A percentile compares a stretch with the other conserved stretches of the same genome.
Evolutionary conservation across 2,113 vertebrate genomes (phyloP).

Genomic region (Lepus timidus): DNA sequence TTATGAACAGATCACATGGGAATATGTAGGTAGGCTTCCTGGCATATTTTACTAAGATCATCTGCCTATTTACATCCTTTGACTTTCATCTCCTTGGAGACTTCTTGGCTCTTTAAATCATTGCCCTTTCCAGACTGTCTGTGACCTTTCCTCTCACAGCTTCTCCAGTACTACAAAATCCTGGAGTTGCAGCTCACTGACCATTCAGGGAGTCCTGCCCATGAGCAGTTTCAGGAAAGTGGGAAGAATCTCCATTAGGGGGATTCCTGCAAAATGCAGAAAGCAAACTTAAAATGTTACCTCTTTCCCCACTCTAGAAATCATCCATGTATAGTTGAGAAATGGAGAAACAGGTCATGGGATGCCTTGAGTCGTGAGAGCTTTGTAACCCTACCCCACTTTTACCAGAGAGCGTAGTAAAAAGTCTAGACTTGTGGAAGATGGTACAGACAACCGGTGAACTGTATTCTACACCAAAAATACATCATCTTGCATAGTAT

Average conservation of each 20-base stretch:
- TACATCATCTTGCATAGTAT: neutral
- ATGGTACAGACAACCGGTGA: neutral
- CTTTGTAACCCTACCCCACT: neutral
- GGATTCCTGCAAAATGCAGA: neutral
- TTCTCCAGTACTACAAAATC: neutral
- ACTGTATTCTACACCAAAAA: neutral
- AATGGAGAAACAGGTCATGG: conserved; percentile 2
- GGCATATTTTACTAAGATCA: neutral
- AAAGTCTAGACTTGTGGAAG: neutral
- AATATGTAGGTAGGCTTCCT: neutral
- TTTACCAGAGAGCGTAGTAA: neutral
- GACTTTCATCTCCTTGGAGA: neutral
- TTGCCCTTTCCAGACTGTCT: neutral
- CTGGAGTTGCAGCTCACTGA: neutral
- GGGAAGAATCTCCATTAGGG: neutral
- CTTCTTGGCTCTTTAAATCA: neutral
- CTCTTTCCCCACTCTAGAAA: neutral
- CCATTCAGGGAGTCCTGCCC: neutral
- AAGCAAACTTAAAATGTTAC: neutral
- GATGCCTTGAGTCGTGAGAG: neutral
- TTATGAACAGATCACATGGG: neutral
- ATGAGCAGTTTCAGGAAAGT: neutral
- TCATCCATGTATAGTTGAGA: neutral
- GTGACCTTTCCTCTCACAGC: neutral
- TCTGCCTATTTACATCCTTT: neutral